Conservation (phyloP, 2,113 vertebrate species). For the Barnardius zonarius region DNA sequence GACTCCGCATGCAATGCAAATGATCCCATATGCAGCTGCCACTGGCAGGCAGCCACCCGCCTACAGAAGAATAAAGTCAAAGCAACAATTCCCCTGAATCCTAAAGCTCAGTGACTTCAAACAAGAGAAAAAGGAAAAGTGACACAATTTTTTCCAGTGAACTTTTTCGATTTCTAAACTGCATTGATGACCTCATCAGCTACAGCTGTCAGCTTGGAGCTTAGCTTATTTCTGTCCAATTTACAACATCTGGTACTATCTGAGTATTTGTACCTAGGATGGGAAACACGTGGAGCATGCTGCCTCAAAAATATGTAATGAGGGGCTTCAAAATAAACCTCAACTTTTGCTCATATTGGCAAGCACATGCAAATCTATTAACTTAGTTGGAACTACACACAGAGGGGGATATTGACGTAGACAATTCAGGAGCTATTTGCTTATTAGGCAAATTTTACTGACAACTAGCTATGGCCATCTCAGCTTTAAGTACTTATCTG, state of each 20-base stretch:
- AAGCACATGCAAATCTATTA: not conserved
- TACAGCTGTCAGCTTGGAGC: constrained; percentile 67
- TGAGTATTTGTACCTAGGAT: constrained; percentile 35
- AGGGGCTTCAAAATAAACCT: not conserved
- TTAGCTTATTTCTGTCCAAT: not conserved
- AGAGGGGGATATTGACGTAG: not conserved
- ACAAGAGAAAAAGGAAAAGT: constrained; percentile 71
- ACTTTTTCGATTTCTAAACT: constrained; percentile 64
- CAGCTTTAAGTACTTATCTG: not conserved
- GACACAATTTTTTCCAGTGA: constrained; percentile 69
- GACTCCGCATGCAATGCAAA: constrained; percentile 78
- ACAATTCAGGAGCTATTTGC: not conserved
- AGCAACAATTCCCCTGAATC: constrained; percentile 75
- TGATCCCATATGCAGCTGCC: constrained; percentile 80
- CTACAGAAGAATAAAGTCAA: constrained; percentile 78
- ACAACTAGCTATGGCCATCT: not conserved
- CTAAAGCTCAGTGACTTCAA: constrained; percentile 82
- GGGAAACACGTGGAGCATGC: constrained; percentile 33
- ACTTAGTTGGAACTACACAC: not conserved
- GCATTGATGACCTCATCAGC: constrained; percentile 74
- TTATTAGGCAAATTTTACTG: not conserved
- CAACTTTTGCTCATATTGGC: not conserved
- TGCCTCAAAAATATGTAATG: not conserved
- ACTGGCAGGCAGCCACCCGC: constrained; percentile 80
- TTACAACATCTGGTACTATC: constrained; percentile 60